phyloP scores from a whole-genome alignment of 2,113 vertebrate genomes.

The Edolisoma coerulescens region DNA sequence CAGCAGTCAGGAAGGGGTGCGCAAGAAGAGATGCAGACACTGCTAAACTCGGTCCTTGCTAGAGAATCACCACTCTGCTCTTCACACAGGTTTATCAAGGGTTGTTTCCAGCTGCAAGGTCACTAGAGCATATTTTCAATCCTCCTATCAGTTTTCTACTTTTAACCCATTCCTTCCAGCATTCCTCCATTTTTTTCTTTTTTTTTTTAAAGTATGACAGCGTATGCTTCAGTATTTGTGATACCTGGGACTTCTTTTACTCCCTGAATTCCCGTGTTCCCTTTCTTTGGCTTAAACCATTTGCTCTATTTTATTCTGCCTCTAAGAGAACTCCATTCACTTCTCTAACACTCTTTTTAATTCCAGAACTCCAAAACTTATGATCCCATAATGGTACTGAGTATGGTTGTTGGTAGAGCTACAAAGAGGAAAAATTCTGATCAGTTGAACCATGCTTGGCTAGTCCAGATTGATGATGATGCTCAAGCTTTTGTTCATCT shows the following conservation, averaged over 20 bases:
- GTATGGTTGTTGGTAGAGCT: neutral
- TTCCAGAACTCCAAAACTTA: neutral
- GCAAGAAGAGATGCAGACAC: accelerated
- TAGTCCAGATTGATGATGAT: neutral
- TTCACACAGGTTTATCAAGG: neutral
- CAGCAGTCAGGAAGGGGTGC: accelerated
- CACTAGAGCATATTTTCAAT: neutral
- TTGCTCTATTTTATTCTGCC: neutral
- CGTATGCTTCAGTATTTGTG: neutral
- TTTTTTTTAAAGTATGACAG: neutral
- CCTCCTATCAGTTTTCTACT: neutral
- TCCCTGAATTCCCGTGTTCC: neutral
- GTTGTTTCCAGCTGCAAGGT: neutral
- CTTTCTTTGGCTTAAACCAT: neutral
- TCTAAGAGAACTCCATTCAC: neutral
- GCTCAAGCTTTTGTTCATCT: neutral
- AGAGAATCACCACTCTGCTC: neutral
- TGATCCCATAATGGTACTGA: neutral
- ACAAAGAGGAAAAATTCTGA: neutral
- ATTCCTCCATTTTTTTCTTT: neutral
- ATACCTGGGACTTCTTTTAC: too few species aligned
- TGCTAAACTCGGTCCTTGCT: accelerated
- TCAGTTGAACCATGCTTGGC: neutral
- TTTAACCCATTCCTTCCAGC: neutral
- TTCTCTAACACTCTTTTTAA: neutral